Evolutionary conservation across 1,140 invertebrate species (phyloP), one percentile per base, ranked within the genome.

Genomic region (Apis cerana): DNA sequence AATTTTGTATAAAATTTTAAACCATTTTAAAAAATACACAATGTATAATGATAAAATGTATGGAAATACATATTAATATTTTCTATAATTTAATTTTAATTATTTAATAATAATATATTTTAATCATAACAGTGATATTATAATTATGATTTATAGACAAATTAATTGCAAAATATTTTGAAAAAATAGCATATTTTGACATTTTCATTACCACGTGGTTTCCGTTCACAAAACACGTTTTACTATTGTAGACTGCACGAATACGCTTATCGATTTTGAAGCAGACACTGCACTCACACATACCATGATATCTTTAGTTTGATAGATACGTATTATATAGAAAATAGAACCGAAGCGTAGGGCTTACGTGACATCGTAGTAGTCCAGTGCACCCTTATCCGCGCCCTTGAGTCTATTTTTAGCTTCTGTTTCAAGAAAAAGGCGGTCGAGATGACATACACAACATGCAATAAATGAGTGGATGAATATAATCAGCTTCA

Each of bases 361-460:
- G 68, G 82, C 61, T 68, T 50, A 27, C 48, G 72, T 83, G 88
- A 88, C 81, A 76, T 85, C 79, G 80, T 79, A 75, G 62, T 84
- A 88, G 89, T 88, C 80, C 89, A 85, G 74, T 83, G 87, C 82
- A 85, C 89, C 85, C 89, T 89, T 88, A 88, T 75, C 69, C 82
- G 77, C 80, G 90, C 81, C 91, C 92, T 92, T 93, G 92, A 92
- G 90, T 91, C 89, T 92, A 92, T 91, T 90, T 91, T 85, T 84
- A 89, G 88, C 84, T 52, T 54, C 64, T 70, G 78, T 85, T 85
- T 85, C 69, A 71, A 62, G 88, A 80, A 89, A 88, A 83, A 80
- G 80, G 62, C 83, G 79, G 65, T 70, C 69, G 61, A 70, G 64
- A 78, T 75, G 76, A 56, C 72, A 85, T 77, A 69, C 68, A 83